A percentile compares a stretch with the other conserved stretches of the same genome.
Evolutionary conservation across 2,113 vertebrate genomes (phyloP).

Genomic region (Salvator merianae): DNA sequence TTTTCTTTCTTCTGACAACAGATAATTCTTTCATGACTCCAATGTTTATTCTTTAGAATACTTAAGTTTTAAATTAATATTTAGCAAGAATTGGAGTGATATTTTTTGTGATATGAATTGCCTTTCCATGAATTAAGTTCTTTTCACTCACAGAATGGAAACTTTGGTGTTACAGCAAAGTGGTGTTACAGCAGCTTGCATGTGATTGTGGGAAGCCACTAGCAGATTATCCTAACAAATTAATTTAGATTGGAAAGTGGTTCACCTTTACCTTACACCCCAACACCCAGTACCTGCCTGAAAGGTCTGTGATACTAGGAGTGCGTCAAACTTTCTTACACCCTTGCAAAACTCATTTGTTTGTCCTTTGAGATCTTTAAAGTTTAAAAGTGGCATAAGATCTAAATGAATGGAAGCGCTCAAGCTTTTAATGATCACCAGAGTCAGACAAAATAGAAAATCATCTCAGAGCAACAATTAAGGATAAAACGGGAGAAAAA

Average conservation of each 20-base stretch:
- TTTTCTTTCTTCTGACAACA: too few species aligned
- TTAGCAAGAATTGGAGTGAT: background rate
- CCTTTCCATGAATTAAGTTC: background rate
- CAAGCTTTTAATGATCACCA: slow-evolving; percentile 58
- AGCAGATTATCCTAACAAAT: background rate
- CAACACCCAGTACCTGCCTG: too few species aligned
- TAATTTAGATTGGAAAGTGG: background rate
- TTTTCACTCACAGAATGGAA: background rate
- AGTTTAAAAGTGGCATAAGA: slow-evolving; percentile 31
- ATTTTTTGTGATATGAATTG: too few species aligned
- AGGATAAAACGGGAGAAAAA: slow-evolving; percentile 53
- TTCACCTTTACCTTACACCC: background rate
- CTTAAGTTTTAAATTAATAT: background rate
- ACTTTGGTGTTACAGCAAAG: background rate
- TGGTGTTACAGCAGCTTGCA: background rate
- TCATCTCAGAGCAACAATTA: slow-evolving; percentile 41
- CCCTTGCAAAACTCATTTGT: background rate
- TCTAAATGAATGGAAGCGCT: slow-evolving; percentile 51
- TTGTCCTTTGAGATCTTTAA: slow-evolving; percentile 41
- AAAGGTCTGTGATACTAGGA: background rate
- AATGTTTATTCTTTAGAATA: background rate
- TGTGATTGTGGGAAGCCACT: background rate
- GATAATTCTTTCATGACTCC: background rate
- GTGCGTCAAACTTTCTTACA: slow-evolving; percentile 31
- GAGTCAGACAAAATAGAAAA: slow-evolving; percentile 57